Evolutionary conservation across 2,888 invertebrate species (phyloP), one percentile per base, ranked within the genome.

Genomic region (Agrypnus murinus): DNA sequence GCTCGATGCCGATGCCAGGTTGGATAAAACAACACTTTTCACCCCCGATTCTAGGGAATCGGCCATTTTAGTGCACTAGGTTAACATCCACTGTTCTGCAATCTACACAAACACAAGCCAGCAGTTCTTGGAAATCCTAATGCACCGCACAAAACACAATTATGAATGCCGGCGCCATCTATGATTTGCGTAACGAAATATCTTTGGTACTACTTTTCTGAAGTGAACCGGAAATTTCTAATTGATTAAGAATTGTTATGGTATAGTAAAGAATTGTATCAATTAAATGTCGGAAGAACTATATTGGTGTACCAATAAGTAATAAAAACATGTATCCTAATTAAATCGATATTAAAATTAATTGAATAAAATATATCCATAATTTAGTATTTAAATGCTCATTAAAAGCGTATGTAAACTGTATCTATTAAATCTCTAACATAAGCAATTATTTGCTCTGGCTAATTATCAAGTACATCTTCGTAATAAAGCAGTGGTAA

Each of bases 31-130:
- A 17, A 80, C 79, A 78, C 78, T 78, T 77, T 79, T 78, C 77
- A 80, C 77, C 59, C 77, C 81, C 79, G 80, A 80, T 77, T 81
- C 79, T 48, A 75, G 76, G 53, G 75, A 77, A 75, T 79, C 79
- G 66, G 79, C 79, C 82, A 82, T 82, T 78, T 75, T 81, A 71
- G 57, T 63, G 62, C 70, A 73, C 75, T 59, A 25, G 58, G 62
- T 74, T 74, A 70, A 74, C 76, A 76, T 77, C 74, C 72, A 77
- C 71, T 69, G 64, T 50, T 67, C 71, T 67, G 63, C 75, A 74
- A 72, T 70, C 71, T 60, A 70, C 65, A 60, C 67, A 74, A 72
- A 66, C 63, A 74, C 71, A 66, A 69, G 63, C 58, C 71, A 65
- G 64, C 70, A 73, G 55, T 73, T 72, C 59, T 60, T 60, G 63